Base-by-base conservation (phyloP, 2,888 invertebrate species). In the Ophion costatus region DNA sequence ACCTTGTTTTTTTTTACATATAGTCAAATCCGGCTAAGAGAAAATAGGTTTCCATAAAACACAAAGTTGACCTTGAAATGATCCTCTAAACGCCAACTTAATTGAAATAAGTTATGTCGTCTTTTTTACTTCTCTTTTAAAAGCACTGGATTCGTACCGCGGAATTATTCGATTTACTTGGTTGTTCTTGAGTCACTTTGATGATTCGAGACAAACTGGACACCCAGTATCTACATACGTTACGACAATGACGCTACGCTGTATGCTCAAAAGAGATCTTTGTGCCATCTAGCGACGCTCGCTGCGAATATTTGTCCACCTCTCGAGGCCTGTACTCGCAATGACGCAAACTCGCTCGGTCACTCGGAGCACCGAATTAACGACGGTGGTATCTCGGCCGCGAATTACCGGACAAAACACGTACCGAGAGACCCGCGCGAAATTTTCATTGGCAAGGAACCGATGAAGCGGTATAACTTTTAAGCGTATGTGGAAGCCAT, bases 261-360 rank as follows among this genome's bases (percentile, higher is more conserved):
- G 10, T 17, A 11, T 17, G 64, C 57, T 42, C 57, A 29, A 71
- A 56, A 9, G 64, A 71, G 71, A 59, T 59, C 59, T 59, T 74
- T n/a, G 45, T 80, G 80, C 80, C 80, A 80, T 80, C 80, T 80
- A 80, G 24, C 80, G 80, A 74, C 57, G 42, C 66, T 29, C 24
- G 45, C 59, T 66, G 66, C 22, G 6, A 80, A 42, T 70, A 38
- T 51, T 64, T n/a, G 4, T 22, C 42, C 20, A 20, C 7, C 64
- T 45, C 70, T 61, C 9, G 66, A 14, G 33, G 29, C 14, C 38
- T 38, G 56, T 17, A 66, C 17, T 24, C 29, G n/a, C n/a, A 57
- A 67, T 29, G 63, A 74, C 38, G 51, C 67, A 63, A 81, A 10
- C 81, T 81, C 81, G 69, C 75, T 70, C 75, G 81, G 81, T 81